Evolutionary conservation across 1,140 invertebrate genomes (phyloP), one percentile per base, ranked within the genome.

Genomic region (Charaxes varanes): DNA sequence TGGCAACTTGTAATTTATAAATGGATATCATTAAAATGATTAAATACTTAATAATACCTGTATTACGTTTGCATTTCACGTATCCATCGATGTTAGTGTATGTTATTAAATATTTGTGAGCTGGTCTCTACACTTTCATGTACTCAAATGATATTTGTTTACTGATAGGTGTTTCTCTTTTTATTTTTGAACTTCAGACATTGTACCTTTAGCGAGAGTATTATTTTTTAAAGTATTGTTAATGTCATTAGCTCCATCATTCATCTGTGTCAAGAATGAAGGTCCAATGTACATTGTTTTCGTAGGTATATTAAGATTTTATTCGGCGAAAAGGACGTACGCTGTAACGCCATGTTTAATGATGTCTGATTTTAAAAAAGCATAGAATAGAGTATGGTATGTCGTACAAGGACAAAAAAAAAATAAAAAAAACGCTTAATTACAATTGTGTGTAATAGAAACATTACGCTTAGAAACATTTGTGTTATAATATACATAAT

Each of bases 261-360:
- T 74, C 69, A 78, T 74, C 62, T 57, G 62, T 64, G 62, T 82
- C 60, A 68, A 79, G 67, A 74, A 72, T 66, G 61, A 71, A 79
- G 74, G 74, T 81, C 74, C 77, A 79, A 79, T 71, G 62, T 71
- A 79, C 59, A 70, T 77, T 72, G 65, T 70, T 69, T 79, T 77
- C 59, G 58, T 81, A 79, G 70, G 58, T 74, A 72, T 64, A 62
- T 64, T 76, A 79, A 70, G 62, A 65, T 58, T 67, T 62, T 53
- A 66, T 59, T 56, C 37, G 63, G 64, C 64, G 68, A 69, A 46
- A 56, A 48, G 48, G 46, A 43, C 27, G 31, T 40, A 46, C 41
- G 47, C 53, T 21, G 31, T 33, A 18, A 53, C 46, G 51, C 46
- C 55, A 48, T 38, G 40, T 59, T 51, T 38, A 35, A 53, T 43